phyloP scores from a whole-genome alignment of 2,888 invertebrate genomes.

The Noctua fimbriata region DNA sequence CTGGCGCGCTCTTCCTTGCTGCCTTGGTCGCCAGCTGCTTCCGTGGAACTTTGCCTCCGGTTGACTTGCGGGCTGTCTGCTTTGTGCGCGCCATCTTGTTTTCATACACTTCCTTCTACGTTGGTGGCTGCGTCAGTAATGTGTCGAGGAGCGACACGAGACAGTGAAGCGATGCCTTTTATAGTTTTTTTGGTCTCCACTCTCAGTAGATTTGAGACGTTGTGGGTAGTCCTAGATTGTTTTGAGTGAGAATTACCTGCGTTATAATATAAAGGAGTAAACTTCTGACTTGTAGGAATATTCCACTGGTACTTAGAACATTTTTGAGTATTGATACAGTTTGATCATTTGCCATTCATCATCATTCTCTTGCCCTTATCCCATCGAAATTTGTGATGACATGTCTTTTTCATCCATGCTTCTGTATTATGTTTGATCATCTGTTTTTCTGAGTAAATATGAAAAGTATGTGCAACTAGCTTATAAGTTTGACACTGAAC shows the following conservation, averaged over 20 bases:
- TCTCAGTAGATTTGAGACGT: not conserved
- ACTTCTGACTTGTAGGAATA: not conserved
- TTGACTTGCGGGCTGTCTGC: conserved; percentile 93
- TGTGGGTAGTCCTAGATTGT: conserved; percentile 23
- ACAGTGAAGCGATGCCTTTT: conserved; percentile 9
- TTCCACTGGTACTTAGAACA: not conserved
- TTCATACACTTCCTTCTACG: not conserved
- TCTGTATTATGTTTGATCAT: not conserved
- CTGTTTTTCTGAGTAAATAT: not conserved
- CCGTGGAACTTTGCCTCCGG: conserved; percentile 93
- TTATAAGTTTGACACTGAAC: not conserved
- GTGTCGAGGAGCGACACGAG: not conserved
- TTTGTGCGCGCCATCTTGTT: conserved; percentile 92
- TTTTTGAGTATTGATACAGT: not conserved
- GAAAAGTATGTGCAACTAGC: not conserved
- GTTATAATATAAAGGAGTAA: not conserved
- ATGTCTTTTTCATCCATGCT: not conserved
- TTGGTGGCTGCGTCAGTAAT: not conserved
- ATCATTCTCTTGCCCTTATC: not conserved
- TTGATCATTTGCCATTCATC: not conserved
- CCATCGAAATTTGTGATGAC: not conserved
- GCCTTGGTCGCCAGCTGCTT: conserved; percentile 93
- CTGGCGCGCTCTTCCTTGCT: conserved; percentile 93
- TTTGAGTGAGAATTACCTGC: conserved; percentile 13
- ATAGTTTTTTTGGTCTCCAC: conserved; percentile 5